Conservation (phyloP, 1,140 invertebrate genomes). For the Drosophila obscura region DNA sequence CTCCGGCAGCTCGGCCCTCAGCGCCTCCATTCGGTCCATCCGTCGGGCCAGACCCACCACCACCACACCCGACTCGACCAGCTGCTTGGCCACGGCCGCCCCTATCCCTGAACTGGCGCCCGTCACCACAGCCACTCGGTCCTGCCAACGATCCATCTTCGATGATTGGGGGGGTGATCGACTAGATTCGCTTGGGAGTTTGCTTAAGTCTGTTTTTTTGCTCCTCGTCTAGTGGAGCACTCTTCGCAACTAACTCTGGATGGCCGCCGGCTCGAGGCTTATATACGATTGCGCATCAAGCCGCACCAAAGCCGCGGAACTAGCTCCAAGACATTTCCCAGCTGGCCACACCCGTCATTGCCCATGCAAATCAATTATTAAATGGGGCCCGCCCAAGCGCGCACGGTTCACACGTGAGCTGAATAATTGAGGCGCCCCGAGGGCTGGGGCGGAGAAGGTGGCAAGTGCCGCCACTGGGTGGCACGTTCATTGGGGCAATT, state of each 20-base stretch:
- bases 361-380: slow-evolving; percentile 30
- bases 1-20: slow-evolving; percentile 52
- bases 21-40: slow-evolving; percentile 85
- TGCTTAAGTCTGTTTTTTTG: too few relatives aligned
- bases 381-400: slow-evolving; percentile 24
- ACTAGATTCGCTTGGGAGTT: background rate
- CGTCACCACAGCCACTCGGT: slow-evolving; percentile 86
- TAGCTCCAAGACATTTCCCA: background rate
- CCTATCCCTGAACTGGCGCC: slow-evolving; percentile 91
- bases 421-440: slow-evolving; percentile 36
- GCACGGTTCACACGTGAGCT: slow-evolving; percentile 44
- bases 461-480: background rate
- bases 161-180: background rate
- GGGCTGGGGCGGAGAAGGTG: too few relatives aligned
- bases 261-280: background rate
- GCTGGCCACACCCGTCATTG: background rate
- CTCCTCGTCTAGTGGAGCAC: background rate
- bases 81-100: slow-evolving; percentile 84
- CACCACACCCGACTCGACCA: slow-evolving; percentile 87
- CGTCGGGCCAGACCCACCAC: slow-evolving; percentile 89
- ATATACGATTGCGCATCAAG: background rate
- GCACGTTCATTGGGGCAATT: slow-evolving; percentile 22
- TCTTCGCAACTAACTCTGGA: slow-evolving; percentile 7
- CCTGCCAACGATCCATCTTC: slow-evolving; percentile 86
- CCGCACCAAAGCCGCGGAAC: too few relatives aligned